Conservation (phyloP, 2,797 vertebrate species). For the Hippoglossus hippoglossus region DNA sequence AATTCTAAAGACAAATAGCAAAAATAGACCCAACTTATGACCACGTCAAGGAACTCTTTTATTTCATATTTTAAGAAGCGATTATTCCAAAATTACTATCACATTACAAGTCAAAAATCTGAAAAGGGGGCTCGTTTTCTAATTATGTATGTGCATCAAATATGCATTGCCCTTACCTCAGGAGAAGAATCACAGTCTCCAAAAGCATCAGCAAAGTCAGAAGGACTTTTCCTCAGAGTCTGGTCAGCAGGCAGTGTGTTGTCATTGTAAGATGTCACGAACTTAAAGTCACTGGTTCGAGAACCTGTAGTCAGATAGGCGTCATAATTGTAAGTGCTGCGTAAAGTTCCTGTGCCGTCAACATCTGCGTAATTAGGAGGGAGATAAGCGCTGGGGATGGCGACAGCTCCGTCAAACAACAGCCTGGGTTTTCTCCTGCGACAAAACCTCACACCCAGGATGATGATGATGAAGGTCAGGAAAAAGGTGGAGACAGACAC, state of each 20-base stretch:
- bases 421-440: constrained; percentile 56
- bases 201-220: neutral
- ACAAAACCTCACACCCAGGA: constrained; percentile 60
- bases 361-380: constrained; percentile 71
- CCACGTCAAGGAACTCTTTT: too few species aligned
- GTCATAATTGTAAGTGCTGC: constrained; percentile 70
- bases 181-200: neutral
- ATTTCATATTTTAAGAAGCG: too few species aligned
- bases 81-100: too few species aligned
- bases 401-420: constrained; percentile 52
- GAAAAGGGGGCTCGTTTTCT: too few species aligned
- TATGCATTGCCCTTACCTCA: constrained; percentile 6
- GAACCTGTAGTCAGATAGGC: constrained; percentile 75
- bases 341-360: constrained; percentile 54
- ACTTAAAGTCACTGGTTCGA: constrained; percentile 69
- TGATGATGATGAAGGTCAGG: constrained; percentile 55
- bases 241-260: constrained; percentile 31
- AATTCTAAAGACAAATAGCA: too few species aligned
- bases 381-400: constrained; percentile 65
- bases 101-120: too few species aligned
- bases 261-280: constrained; percentile 49
- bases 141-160: too few species aligned
- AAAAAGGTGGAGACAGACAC: constrained; percentile 88
- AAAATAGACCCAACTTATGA: too few species aligned
- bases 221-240: constrained; percentile 19